Conservation (phyloP, 2,797 vertebrate genomes). For the Pelodytes ibericus region DNA sequence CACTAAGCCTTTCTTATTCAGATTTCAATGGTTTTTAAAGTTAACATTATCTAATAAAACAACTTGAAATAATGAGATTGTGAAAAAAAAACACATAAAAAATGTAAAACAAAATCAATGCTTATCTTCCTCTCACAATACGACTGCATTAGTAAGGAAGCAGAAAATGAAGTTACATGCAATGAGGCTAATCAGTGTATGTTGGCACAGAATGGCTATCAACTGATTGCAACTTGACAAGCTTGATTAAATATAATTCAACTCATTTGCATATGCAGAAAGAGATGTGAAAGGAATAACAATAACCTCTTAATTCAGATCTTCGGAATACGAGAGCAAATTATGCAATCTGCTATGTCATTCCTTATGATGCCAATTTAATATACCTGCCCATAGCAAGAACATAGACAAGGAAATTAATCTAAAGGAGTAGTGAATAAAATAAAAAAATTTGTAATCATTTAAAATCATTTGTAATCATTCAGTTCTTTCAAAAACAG, state of each 20-base stretch:
- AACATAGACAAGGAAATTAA: background rate
- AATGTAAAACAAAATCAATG: constrained; percentile 15
- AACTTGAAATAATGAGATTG: too few species aligned
- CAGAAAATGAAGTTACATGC: constrained; percentile 45
- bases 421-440: background rate
- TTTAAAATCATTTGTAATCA: too few species aligned
- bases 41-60: too few species aligned
- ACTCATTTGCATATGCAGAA: constrained; percentile 60
- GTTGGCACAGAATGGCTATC: constrained; percentile 58
- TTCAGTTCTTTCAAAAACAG: too few species aligned
- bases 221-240: constrained; percentile 68
- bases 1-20: too few species aligned
- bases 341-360: background rate
- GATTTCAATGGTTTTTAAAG: too few species aligned
- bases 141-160: constrained; percentile 33
- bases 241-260: constrained; percentile 68
- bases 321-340: constrained; percentile 25
- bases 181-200: constrained; percentile 59
- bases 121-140: constrained; percentile 20
- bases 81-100: too few species aligned
- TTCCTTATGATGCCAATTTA: background rate
- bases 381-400: background rate
- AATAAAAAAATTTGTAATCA: background rate
- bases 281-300: constrained; percentile 57
- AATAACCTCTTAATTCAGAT: constrained; percentile 36